Percentiles rank a stretch among this genome's conserved stretches.
Evolutionary conservation across 2,797 vertebrate genomes (phyloP).

Genomic region (Rhodeus uyekii): DNA sequence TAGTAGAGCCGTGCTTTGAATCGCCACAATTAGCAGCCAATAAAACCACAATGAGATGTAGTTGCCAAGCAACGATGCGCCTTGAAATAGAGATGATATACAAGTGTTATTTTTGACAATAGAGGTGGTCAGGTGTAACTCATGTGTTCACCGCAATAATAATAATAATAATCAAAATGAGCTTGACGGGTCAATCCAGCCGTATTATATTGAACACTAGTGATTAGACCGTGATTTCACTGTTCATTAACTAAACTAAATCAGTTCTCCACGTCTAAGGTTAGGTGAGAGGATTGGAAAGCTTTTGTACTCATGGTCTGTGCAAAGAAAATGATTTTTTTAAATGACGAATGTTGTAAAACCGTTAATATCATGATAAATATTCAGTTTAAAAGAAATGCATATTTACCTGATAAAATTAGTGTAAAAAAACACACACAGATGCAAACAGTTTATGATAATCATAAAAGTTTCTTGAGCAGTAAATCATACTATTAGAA

Average conservation of each 20-base stretch:
- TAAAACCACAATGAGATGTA: conserved; percentile 5
- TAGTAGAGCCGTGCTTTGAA: neutral
- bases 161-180: neutral
- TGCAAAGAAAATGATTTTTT: neutral
- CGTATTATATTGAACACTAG: neutral
- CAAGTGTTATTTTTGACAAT: conserved; percentile 32
- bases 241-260: neutral
- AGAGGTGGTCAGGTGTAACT: conserved; percentile 18
- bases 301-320: neutral
- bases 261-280: conserved; percentile 9
- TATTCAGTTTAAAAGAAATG: neutral
- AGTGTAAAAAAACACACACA: too few species aligned
- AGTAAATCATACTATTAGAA: too few species aligned
- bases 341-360: neutral
- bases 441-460: too few species aligned
- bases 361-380: neutral
- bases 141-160: neutral
- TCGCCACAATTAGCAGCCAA: conserved; percentile 8
- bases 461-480: too few species aligned
- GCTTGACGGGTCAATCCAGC: conserved; percentile 9
- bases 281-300: neutral
- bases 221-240: neutral
- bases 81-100: conserved; percentile 30
- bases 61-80: conserved; percentile 32
- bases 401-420: neutral